Evolutionary conservation across 2,113 vertebrate species (phyloP).

Genomic region (Cygnus buccinator): DNA sequence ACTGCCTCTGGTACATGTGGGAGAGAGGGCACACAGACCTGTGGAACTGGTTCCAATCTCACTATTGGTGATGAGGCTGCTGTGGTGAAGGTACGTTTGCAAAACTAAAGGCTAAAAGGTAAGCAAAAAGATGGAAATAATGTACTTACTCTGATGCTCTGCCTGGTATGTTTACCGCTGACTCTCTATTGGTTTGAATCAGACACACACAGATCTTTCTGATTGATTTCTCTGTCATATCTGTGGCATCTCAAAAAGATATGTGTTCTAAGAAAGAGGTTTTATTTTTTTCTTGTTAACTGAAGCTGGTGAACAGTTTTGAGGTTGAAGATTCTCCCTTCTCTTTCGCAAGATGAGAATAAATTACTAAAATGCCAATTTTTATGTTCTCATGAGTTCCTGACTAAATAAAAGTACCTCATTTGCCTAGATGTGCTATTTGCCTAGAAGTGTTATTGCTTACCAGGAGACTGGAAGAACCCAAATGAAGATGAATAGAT

Average conservation of each 20-base stretch:
- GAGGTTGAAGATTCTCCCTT: neutral
- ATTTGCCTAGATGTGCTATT: slow-evolving; percentile 14
- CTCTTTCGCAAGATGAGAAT: slow-evolving; percentile 17
- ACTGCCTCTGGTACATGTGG: neutral
- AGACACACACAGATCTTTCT: neutral
- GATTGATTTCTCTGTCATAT: neutral
- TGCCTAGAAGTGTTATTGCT: neutral
- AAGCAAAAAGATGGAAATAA: neutral
- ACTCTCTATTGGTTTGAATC: neutral
- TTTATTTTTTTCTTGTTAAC: neutral
- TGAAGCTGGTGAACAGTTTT: neutral
- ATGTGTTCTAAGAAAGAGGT: neutral
- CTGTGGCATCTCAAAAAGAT: neutral
- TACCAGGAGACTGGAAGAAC: slow-evolving; percentile 3
- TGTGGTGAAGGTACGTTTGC: neutral
- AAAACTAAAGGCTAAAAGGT: neutral
- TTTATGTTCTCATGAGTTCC: slow-evolving; percentile 2
- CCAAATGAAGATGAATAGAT: slow-evolving; percentile 35
- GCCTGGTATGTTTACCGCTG: neutral
- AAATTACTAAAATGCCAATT: slow-evolving; percentile 8
- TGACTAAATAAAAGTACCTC: neutral
- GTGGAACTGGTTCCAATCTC: neutral
- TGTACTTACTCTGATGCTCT: neutral
- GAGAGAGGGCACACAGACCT: neutral
- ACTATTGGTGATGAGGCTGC: neutral